Conservation (phyloP, 2,888 invertebrate genomes). For the Phortica magna region DNA sequence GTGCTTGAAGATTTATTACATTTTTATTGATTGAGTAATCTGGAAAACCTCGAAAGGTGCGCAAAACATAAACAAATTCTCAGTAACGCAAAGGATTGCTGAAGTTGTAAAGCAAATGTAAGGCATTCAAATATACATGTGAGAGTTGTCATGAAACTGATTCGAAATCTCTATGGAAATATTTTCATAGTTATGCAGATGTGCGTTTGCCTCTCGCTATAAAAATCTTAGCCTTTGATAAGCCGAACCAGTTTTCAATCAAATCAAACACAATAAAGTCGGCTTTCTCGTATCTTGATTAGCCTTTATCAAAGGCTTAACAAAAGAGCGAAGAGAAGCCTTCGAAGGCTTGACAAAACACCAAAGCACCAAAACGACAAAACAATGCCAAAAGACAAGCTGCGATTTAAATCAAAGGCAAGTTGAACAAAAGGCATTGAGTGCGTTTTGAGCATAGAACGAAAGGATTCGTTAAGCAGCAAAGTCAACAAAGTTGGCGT, state of each 20-base stretch:
- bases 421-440: slow-evolving; percentile 4
- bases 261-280: neutral
- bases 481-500: slow-evolving; percentile 86
- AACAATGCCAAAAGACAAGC: neutral
- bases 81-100: neutral
- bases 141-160: neutral
- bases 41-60: neutral
- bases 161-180: neutral
- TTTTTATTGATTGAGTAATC: neutral
- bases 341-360: neutral
- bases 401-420: neutral
- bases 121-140: neutral
- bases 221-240: neutral
- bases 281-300: neutral
- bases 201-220: neutral
- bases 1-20: neutral
- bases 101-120: neutral
- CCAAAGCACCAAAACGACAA: neutral
- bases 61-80: neutral
- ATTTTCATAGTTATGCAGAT: neutral
- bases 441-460: neutral
- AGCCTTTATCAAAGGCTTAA: neutral
- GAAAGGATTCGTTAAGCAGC: slow-evolving; percentile 83
- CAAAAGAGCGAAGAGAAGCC: neutral
- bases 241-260: neutral